A percentile compares a stretch with the other conserved stretches of the same genome.
These are phyloP conservation scores for Andrena haemorrhoa DNA, from an alignment of 2,888 invertebrate genomes.

Conservation along the genomic window DNA sequence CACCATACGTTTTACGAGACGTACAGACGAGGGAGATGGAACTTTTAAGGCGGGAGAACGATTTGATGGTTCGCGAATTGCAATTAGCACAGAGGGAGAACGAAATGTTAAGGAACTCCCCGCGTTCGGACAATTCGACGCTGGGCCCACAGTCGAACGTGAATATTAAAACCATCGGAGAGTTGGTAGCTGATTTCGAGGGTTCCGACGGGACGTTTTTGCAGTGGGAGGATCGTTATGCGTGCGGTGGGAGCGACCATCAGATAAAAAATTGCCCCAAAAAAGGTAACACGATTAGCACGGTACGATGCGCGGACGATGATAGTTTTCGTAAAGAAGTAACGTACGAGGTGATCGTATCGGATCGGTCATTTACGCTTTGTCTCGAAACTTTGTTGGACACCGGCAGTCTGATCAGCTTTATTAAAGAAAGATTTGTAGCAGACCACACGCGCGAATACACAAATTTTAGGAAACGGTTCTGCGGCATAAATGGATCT, in stretches of 20 bases:
- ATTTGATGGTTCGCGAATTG: too few species aligned
- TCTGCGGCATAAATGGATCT: neutral
- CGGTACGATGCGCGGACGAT: neutral
- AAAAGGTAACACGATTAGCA: neutral
- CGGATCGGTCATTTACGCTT: neutral
- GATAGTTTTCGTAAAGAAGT: neutral
- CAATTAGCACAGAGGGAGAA: too few species aligned
- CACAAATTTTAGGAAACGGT: neutral
- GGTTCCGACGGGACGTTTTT: neutral
- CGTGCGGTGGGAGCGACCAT: neutral
- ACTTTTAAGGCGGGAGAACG: too few species aligned
- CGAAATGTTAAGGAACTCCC: too few species aligned
- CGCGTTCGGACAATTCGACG: too few species aligned
- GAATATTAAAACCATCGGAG: too few species aligned
- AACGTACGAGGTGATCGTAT: neutral
- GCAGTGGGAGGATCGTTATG: neutral
- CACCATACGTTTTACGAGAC: too few species aligned
- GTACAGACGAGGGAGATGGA: too few species aligned
- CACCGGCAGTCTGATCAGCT: neutral
- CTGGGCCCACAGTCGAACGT: too few species aligned
- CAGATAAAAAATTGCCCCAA: neutral
- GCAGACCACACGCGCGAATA: neutral
- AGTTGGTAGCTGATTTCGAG: too few species aligned
- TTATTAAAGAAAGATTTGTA: neutral
- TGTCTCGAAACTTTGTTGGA: neutral